Conservation (phyloP, 2,797 vertebrate species). For the Sebastiscus tertius region DNA sequence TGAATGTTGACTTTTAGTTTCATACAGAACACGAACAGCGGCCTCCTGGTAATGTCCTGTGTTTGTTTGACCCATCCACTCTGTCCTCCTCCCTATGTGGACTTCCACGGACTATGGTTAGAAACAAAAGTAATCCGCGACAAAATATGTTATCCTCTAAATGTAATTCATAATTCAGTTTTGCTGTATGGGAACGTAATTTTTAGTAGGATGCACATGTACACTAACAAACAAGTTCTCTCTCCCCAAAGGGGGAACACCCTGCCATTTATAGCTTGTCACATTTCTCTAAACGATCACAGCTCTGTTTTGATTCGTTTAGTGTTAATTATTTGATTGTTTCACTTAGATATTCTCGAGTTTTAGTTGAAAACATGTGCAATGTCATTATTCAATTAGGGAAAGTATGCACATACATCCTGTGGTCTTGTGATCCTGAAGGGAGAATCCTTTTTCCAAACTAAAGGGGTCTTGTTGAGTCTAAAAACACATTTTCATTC, state of each 20-base stretch:
- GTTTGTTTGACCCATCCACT: no score
- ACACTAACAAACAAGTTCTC: background rate
- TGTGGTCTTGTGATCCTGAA: no score
- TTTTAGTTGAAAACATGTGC: background rate
- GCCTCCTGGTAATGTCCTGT: no score
- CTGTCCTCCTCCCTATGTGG: no score
- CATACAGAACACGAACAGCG: no score
- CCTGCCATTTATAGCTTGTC: background rate
- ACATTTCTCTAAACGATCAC: background rate
- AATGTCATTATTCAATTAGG: background rate
- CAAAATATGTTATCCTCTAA: no score
- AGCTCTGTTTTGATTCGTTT: background rate
- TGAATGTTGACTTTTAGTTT: no score
- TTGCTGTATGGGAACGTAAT: fast-evolving
- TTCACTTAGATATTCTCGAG: background rate
- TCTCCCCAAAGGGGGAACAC: background rate
- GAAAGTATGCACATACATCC: background rate
- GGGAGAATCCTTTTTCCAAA: no score
- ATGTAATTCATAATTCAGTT: no score
- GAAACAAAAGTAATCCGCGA: no score
- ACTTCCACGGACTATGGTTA: no score
- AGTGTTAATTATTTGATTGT: background rate
- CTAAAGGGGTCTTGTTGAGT: background rate
- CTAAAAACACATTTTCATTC: background rate
- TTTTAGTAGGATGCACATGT: background rate